These are phyloP conservation scores for Diarsia rubi DNA, from an alignment of 2,888 invertebrate species.

Conservation along the genomic window DNA sequence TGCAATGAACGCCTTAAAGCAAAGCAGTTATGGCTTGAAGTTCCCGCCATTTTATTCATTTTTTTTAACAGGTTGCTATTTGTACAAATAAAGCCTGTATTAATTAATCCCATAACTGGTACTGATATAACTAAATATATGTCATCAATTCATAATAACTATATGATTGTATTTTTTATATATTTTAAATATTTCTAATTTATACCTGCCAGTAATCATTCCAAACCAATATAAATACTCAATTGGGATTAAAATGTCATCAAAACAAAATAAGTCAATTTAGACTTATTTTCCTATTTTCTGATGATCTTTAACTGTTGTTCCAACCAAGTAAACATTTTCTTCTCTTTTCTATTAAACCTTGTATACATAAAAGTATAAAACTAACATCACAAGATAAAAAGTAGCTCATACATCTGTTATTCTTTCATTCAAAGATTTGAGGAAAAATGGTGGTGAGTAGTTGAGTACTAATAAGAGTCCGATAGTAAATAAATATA, in stretches of 20 bases:
- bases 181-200: neutral
- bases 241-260: too few species aligned
- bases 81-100: neutral
- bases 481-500: neutral
- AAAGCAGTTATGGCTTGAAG: neutral
- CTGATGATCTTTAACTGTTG: neutral
- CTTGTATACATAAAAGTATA: too few species aligned
- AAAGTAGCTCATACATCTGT: constrained; percentile 30
- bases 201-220: too few species aligned
- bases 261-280: too few species aligned
- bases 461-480: neutral
- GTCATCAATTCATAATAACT: too few species aligned
- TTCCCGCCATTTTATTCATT: neutral
- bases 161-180: too few species aligned
- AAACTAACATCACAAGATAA: constrained; percentile 22
- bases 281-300: too few species aligned
- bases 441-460: neutral
- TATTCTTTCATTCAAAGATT: constrained; percentile 30
- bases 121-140: neutral
- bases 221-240: neutral
- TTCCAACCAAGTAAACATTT: neutral
- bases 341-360: neutral
- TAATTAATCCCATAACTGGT: neutral
- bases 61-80: neutral
- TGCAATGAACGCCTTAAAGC: neutral